Conservation (phyloP, 2,113 vertebrate genomes). For the Promerops cafer region DNA sequence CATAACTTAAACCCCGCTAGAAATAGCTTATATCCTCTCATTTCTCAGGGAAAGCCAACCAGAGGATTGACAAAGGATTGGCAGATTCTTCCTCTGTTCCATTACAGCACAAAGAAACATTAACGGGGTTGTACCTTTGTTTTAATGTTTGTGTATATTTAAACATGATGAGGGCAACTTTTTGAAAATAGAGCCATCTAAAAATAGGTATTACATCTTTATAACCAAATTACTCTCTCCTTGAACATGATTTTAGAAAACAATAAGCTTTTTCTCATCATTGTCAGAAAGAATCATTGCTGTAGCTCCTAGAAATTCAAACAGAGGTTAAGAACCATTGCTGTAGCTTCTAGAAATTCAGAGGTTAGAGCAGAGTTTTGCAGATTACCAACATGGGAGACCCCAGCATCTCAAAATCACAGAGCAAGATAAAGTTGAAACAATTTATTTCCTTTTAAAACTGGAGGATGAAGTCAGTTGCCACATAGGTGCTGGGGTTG, state of each 20-base stretch:
- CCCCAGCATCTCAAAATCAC: not conserved
- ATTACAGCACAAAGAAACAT: not conserved
- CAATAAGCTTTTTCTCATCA: not conserved
- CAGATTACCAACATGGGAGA: not conserved
- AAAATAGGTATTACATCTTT: not conserved
- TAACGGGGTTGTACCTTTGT: not conserved
- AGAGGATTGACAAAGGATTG: not conserved
- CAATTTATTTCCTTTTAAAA: not conserved
- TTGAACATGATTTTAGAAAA: not conserved
- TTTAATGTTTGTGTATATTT: not conserved
- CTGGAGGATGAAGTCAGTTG: not conserved
- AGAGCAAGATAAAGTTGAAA: not conserved
- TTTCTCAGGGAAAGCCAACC: not conserved
- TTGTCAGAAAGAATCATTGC: not conserved
- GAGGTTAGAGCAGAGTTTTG: not conserved
- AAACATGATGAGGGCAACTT: not conserved
- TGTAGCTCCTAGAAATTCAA: not conserved
- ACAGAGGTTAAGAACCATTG: not conserved
- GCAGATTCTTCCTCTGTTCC: not conserved
- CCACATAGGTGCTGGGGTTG: fast-evolving
- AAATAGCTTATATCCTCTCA: not conserved
- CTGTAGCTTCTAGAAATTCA: not conserved
- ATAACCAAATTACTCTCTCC: not conserved
- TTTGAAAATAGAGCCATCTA: not conserved
- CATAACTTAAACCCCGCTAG: not conserved